Base-by-base conservation (phyloP, 1,140 invertebrate species). In the Lepidurus packardi region DNA sequence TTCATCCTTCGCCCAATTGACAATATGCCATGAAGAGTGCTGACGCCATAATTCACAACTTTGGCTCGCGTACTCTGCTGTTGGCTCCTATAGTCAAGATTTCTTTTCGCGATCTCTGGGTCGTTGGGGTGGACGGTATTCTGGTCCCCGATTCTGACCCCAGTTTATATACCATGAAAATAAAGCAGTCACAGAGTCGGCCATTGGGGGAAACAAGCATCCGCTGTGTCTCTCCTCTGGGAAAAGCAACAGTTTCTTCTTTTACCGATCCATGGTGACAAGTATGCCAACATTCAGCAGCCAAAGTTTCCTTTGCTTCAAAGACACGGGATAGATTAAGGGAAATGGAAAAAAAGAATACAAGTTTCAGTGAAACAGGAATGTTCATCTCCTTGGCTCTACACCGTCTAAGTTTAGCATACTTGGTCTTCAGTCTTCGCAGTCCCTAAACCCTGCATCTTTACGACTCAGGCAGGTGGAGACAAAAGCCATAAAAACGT, bases 401-500 rank as follows among this genome's bases (percentile, higher is more conserved):
- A 65, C 21, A 7, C 53, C 13, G 13, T 65, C 53, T 65, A 65
- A n/a, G 53, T 65, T 65, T 65, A 65, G 53, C 53, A 65, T 65
- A 21, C 53, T 65, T 65, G 53, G 53, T 65, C 16, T 65, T 65
- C 53, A 21, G 16, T 65, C 34, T 34, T 34, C 34, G 34, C 53
- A 21, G 13, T 65, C 53, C 21, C 21, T 21, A 65, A 65, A 21
- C 6, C 53, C 21, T 65, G 53, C 53, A 16, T n/a, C 53, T 65
- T 65, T 65, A 65, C 53, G 53, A 65, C 53, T 16, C 6, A 65
- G 53, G 53, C 53, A 65, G 53, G 53, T 65, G 53, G 53, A 65
- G 53, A 65, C 53, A 65, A 65, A 65, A 65, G 53, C 53, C 53
- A 65, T 65, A n/a, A 65, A 65, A 65, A 65, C 53, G 53, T 65